Base-by-base conservation (phyloP, 2,113 vertebrate genomes). In the Oncorhynchus clarkii region DNA sequence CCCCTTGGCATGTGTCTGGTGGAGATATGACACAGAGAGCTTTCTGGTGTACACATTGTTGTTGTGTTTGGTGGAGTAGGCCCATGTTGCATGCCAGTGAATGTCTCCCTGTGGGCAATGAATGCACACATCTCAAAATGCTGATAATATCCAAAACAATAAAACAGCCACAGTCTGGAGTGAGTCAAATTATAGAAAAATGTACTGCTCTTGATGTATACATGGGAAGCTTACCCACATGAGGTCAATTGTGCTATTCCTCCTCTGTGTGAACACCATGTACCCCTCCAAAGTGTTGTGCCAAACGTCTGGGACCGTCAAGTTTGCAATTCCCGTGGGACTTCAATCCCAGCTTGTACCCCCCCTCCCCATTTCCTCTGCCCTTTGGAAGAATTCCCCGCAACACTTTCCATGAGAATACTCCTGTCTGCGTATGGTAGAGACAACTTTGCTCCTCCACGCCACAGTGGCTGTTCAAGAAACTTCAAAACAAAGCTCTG, bases 1-100 rank as follows among this genome's bases (percentile, higher is more conserved):
- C 4, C 39, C 64, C 80, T 24, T 89, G 89, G 82, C 84, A 90
- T 89, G 82, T 88, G 70, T 87, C 85, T 88, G 74, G 60, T 82
- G 74, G 8, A 87, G 84, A 87, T 90, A 86, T 88, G 82, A 90
- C 84, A 84, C 49, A 84, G 57, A 57, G 39, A 67, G 79, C 85
- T 83, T 88, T 89, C 86, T 90, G 80, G 73, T 13, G 2, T 51
- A 71, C 2, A 70, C 64, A 82, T 9, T 39, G 83, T 80, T 82
- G 75, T 73, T 64, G 13, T 60, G 51, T 59, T 26, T 8, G 5
- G 29, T 31, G 26, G 16, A 3, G 13, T 54, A 54, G 51, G 14
- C 51, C 51, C 51, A 54, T 18, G 51, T 54, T 14, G 14, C 51
- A 54, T 18, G 51, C 51, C 51, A 54, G 51, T 18, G 66, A 67